A percentile compares a stretch with the other conserved stretches of the same genome.
phyloP scores from a whole-genome alignment of 2,888 invertebrate species.

The Campoletis raptor region DNA sequence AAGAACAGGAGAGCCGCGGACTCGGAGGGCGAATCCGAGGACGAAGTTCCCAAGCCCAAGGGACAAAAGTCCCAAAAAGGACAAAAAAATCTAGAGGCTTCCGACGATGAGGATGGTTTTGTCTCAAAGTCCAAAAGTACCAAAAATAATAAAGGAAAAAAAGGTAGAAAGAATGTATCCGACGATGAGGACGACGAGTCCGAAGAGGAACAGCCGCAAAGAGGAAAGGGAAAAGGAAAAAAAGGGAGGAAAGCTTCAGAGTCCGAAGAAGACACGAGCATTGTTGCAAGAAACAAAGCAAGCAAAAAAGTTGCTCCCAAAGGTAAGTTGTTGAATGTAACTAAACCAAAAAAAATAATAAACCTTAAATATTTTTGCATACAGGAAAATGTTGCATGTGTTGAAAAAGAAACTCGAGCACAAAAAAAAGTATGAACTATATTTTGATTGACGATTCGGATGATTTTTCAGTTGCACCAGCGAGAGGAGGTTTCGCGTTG shows the following conservation, averaged over 20 bases:
- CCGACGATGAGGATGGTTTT: conserved; percentile 74
- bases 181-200: conserved; percentile 70
- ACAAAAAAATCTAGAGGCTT: conserved; percentile 65
- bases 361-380: no score
- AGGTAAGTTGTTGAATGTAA: conserved; percentile 8
- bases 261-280: conserved; percentile 81
- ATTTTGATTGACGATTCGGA: background rate
- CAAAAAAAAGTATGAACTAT: background rate
- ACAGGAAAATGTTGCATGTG: no score
- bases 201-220: conserved; percentile 71
- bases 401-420: background rate
- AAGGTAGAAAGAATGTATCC: conserved; percentile 61
- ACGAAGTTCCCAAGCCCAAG: conserved; percentile 58
- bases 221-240: conserved; percentile 80
- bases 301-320: conserved; percentile 61
- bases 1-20: conserved; percentile 77
- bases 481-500: conserved; percentile 88
- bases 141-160: conserved; percentile 71
- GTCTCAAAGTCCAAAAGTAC: conserved; percentile 71
- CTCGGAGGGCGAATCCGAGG: conserved; percentile 73
- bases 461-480: conserved; percentile 58
- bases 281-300: conserved; percentile 61
- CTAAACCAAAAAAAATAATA: background rate
- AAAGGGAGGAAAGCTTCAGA: conserved; percentile 82
- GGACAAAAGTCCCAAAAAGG: conserved; percentile 73